Evolutionary conservation across 2,888 invertebrate species (phyloP).

Genomic region (Hemicrepidius hirtus): DNA sequence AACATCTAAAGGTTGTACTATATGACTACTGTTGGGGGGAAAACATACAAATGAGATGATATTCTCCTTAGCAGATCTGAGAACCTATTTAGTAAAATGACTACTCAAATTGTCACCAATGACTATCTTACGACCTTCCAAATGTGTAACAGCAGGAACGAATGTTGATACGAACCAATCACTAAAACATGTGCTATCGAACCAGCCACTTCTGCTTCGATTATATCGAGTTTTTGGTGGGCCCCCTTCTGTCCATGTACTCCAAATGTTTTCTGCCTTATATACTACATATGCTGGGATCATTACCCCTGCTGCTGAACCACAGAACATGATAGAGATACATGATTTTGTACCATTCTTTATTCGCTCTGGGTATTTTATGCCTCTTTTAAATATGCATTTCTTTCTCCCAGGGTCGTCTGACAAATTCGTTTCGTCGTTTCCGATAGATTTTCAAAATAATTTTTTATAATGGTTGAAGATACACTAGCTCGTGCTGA

Average conservation of each 20-base stretch:
- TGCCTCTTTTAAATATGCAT: constrained; percentile 45
- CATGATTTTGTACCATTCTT: too few relatives aligned
- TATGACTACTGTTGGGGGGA: too few relatives aligned
- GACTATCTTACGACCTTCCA: constrained; percentile 18
- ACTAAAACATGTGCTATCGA: constrained; percentile 4
- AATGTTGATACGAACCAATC: constrained; percentile 29
- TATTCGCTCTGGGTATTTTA: too few relatives aligned
- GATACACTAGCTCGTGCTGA: constrained; percentile 41
- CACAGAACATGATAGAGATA: constrained; percentile 6
- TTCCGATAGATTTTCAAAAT: constrained; percentile 9
- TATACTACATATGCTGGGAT: constrained; percentile 51
- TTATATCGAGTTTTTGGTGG: constrained; percentile 19
- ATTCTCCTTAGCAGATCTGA: too few relatives aligned
- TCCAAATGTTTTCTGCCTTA: constrained; percentile 10
- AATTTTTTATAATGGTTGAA: background rate
- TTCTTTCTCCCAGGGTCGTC: constrained; percentile 63
- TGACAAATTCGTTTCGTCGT: constrained; percentile 65
- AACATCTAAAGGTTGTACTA: constrained; percentile 1
- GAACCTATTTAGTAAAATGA: constrained; percentile 13
- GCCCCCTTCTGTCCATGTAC: constrained; percentile 15
- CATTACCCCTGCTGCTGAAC: constrained; percentile 12
- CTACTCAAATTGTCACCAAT: constrained; percentile 31
- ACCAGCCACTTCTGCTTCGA: constrained; percentile 16
- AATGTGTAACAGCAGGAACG: constrained; percentile 18
- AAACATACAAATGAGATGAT: constrained; percentile 6